These are phyloP conservation scores for Pseudomugil gertrudae DNA, from an alignment of 2,797 vertebrate species.

Conservation along the genomic window DNA sequence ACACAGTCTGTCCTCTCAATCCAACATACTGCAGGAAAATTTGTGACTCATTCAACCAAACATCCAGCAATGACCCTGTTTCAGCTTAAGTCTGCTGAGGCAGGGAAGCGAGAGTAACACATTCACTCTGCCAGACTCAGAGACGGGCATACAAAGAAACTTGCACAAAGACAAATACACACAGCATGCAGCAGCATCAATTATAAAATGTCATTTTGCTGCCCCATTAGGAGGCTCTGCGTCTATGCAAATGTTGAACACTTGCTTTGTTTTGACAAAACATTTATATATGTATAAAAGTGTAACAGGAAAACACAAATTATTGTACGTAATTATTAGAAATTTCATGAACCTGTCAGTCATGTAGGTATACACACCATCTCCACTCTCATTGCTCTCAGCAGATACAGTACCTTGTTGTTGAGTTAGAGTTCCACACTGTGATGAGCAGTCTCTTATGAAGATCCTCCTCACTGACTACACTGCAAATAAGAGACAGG, in stretches of 20 bases:
- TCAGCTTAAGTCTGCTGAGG: slow-evolving; percentile 46
- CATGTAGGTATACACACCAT: background rate
- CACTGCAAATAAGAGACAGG: slow-evolving; percentile 50
- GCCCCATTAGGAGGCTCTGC: slow-evolving; percentile 6
- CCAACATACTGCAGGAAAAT: slow-evolving; percentile 31
- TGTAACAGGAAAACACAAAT: slow-evolving; percentile 1
- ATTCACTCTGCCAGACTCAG: slow-evolving; percentile 42
- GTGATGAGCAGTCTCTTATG: slow-evolving; percentile 88
- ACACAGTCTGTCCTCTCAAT: slow-evolving; percentile 29
- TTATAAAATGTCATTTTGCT: slow-evolving; percentile 46
- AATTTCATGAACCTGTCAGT: background rate
- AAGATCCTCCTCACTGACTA: slow-evolving; percentile 73
- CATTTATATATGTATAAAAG: background rate
- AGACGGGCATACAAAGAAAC: slow-evolving; percentile 21
- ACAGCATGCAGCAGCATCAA: slow-evolving; percentile 34
- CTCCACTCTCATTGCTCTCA: background rate
- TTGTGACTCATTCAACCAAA: slow-evolving; percentile 58
- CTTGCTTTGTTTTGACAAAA: slow-evolving; percentile 2
- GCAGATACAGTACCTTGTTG: slow-evolving; percentile 78
- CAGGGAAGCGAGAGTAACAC: slow-evolving; percentile 62
- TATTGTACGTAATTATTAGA: background rate
- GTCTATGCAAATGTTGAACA: background rate
- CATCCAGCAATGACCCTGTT: slow-evolving; percentile 61
- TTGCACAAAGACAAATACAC: slow-evolving; percentile 12
- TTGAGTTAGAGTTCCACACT: slow-evolving; percentile 83